Evolutionary conservation across 2,797 vertebrate genomes (phyloP).

Genomic region (Alfaro cultratus): DNA sequence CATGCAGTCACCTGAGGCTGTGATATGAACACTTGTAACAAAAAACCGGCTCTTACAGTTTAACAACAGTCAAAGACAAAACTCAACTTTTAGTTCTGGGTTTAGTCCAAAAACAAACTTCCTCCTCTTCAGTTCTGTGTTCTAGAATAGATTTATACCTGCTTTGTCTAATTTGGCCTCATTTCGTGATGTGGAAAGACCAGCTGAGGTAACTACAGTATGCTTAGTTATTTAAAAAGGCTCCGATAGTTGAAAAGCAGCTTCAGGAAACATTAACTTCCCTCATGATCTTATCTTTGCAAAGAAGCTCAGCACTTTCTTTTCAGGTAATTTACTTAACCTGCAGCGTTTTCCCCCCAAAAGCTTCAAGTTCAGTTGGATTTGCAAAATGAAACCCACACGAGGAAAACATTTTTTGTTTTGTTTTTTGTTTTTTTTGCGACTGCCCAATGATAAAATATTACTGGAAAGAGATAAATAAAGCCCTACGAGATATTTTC

Average conservation of each 20-base stretch:
- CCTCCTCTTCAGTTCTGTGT: neutral
- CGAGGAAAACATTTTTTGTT: neutral
- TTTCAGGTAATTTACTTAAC: neutral
- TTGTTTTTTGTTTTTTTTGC: too few relatives aligned
- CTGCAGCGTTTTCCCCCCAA: neutral
- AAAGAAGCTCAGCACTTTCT: neutral
- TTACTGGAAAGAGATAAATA: too few relatives aligned
- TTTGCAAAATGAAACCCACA: neutral
- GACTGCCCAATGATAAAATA: too few relatives aligned
- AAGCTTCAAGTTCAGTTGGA: neutral
- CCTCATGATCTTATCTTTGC: neutral
- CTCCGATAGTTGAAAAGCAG: neutral
- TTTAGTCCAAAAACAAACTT: neutral
- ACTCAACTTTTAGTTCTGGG: neutral
- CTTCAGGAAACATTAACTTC: neutral
- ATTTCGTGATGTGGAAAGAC: neutral
- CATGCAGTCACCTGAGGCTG: neutral
- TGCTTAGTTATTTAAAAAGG: neutral
- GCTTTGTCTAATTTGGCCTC: neutral
- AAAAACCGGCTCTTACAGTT: neutral
- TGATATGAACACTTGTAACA: neutral
- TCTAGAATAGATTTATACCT: neutral
- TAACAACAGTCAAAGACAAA: neutral
- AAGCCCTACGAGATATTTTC: too few relatives aligned
- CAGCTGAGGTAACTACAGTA: neutral